A percentile compares a stretch with the other conserved stretches of the same genome.
Evolutionary conservation across 2,113 vertebrate genomes (phyloP).

Genomic region (Redunca redunca): DNA sequence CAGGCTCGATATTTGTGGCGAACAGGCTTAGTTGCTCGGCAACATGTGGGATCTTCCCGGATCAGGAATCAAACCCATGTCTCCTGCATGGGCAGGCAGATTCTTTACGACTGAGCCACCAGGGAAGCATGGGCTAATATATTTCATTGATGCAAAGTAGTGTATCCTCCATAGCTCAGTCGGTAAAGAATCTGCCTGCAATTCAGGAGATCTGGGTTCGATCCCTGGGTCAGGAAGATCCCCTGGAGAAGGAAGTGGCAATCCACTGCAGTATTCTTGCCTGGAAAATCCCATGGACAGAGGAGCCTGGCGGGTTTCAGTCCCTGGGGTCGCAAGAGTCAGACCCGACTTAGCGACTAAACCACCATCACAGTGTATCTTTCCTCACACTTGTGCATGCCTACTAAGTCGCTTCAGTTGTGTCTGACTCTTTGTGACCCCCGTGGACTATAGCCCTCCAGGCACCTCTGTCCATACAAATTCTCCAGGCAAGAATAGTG

Average conservation of each 20-base stretch:
- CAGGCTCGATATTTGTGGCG: not conserved
- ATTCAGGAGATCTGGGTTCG: not conserved
- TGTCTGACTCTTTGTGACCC: not conserved
- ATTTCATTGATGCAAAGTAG: not conserved
- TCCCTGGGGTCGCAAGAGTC: not conserved
- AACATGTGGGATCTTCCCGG: not conserved
- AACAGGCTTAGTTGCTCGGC: not conserved
- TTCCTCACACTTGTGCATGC: not conserved
- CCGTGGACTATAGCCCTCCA: not conserved
- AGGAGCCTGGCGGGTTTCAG: not conserved
- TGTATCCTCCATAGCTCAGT: not conserved
- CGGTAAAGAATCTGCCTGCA: not conserved
- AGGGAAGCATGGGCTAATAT: not conserved
- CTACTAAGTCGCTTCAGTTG: not conserved
- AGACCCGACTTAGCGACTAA: not conserved
- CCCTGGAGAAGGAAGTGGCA: not conserved
- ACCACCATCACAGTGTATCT: not conserved
- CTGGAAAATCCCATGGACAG: not conserved
- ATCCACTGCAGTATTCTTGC: not conserved
- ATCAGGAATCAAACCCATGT: not conserved
- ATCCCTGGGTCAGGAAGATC: not conserved
- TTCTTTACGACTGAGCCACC: not conserved
- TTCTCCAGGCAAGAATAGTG: not conserved
- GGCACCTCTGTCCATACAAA: not conserved
- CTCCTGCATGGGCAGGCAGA: not conserved